A percentile compares a stretch with the other conserved stretches of the same genome.
Evolutionary conservation across 2,888 invertebrate species (phyloP).

Genomic region (Erebia ligea): DNA sequence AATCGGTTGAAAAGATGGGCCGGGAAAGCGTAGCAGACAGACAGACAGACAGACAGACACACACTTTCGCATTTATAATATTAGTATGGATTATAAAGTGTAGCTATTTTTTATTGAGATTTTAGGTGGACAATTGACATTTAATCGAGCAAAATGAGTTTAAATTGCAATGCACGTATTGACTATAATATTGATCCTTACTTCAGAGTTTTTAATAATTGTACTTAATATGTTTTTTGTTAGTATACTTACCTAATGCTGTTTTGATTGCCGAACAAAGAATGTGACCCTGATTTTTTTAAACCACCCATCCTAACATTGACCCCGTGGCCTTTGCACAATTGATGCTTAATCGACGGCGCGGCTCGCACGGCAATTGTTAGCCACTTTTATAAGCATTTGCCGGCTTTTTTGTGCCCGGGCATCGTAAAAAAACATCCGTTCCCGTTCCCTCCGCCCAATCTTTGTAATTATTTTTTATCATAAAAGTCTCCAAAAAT

Average conservation of each 20-base stretch:
- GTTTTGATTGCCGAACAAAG: constrained; percentile 24
- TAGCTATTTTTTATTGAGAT: too few species aligned
- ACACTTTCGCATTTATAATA: too few species aligned
- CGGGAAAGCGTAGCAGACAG: too few species aligned
- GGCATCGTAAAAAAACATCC: constrained; percentile 8
- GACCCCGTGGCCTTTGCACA: constrained; percentile 53
- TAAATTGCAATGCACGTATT: neutral
- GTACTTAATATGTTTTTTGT: neutral
- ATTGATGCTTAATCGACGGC: constrained; percentile 40
- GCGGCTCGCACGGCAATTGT: constrained; percentile 42
- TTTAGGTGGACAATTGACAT: neutral
- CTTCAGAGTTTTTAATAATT: neutral
- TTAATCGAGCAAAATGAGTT: too few species aligned
- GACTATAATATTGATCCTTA: neutral
- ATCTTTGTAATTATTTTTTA: neutral
- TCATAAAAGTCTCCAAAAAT: neutral
- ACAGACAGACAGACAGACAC: too few species aligned
- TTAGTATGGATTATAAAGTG: too few species aligned
- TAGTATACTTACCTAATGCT: neutral
- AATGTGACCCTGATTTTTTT: constrained; percentile 33
- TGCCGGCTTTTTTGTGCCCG: neutral
- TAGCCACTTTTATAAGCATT: constrained; percentile 9
- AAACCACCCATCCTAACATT: constrained; percentile 54
- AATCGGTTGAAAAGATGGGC: too few species aligned
- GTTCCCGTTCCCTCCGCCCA: neutral